phyloP scores from a whole-genome alignment of 2,888 invertebrate species.

The Drosophila kanekoi region DNA sequence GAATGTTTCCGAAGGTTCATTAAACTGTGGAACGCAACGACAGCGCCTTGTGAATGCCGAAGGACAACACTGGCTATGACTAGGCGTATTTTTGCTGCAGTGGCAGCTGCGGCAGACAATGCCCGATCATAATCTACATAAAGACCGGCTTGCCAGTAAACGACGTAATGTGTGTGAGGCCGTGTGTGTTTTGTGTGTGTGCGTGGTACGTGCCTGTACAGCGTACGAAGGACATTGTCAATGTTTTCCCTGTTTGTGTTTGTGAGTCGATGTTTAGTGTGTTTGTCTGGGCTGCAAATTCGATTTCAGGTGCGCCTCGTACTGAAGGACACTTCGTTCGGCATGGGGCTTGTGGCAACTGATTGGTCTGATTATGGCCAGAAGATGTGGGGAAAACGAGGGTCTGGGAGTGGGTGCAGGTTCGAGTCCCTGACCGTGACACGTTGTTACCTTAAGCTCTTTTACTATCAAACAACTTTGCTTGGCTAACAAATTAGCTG shows the following conservation, averaged over 20 bases:
- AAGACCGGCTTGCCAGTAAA: conserved; percentile 40
- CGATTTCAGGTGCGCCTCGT: conserved; percentile 52
- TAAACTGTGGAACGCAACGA: conserved; percentile 41
- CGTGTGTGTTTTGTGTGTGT: conserved; percentile 14
- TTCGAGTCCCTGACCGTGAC: conserved; percentile 32
- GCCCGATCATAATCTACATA: conserved; percentile 64
- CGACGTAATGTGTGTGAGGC: conserved; percentile 25
- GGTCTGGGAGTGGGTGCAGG: no score
- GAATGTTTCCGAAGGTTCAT: conserved; percentile 48
- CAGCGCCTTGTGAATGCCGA: conserved; percentile 9
- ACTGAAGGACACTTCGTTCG: conserved; percentile 27
- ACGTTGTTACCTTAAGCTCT: conserved; percentile 24
- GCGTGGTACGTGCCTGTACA: conserved; percentile 58
- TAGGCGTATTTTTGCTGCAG: conserved; percentile 40
- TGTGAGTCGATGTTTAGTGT: conserved; percentile 13
- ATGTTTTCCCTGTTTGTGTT: conserved; percentile 23
- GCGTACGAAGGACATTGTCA: conserved; percentile 58
- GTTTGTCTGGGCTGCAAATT: conserved; percentile 39
- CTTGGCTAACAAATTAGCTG: conserved; percentile 52
- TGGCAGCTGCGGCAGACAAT: conserved; percentile 52
- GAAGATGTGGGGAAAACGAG: background rate
- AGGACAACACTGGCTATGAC: conserved; percentile 31
- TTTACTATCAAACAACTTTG: conserved; percentile 15
- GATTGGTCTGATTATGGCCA: conserved; percentile 50
- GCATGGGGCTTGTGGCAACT: conserved; percentile 8